Percentiles rank a stretch among this genome's conserved stretches.
phyloP scores from a whole-genome alignment of 2,888 invertebrate genomes.

The Drosophila leonis region DNA sequence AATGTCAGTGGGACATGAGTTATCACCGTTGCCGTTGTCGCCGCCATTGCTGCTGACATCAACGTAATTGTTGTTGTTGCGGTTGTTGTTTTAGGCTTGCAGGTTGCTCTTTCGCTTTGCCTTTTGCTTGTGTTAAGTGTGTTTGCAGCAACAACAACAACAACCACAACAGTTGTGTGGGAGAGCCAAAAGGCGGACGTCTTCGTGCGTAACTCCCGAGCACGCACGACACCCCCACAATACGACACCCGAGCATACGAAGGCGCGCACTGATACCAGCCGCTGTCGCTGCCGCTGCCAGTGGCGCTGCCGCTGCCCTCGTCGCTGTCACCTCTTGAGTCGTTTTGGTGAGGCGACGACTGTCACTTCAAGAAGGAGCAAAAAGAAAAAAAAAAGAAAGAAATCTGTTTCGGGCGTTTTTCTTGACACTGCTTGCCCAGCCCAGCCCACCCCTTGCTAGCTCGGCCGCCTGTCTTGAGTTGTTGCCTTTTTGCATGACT shows the following conservation, averaged over 20 bases:
- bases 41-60: slow-evolving; percentile 58
- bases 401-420: slow-evolving; percentile 75
- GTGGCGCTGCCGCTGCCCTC: not conserved
- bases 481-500: slow-evolving; percentile 71
- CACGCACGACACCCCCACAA: slow-evolving; percentile 44
- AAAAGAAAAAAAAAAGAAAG: slow-evolving; percentile 16
- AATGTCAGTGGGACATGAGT: slow-evolving; percentile 81
- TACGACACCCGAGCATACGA: slow-evolving; percentile 32
- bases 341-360: slow-evolving; percentile 63
- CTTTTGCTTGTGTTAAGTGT: slow-evolving; percentile 63
- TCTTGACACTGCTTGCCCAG: slow-evolving; percentile 26
- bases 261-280: slow-evolving; percentile 38
- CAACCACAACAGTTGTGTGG: slow-evolving; percentile 33
- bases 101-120: slow-evolving; percentile 71
- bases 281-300: slow-evolving; percentile 9
- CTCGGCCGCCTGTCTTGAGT: slow-evolving; percentile 20
- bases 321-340: slow-evolving; percentile 42
- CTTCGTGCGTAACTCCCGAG: slow-evolving; percentile 55
- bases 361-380: slow-evolving; percentile 72
- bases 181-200: slow-evolving; percentile 31
- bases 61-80: slow-evolving; percentile 50
- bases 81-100: slow-evolving; percentile 74
- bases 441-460: not conserved
- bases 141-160: slow-evolving; percentile 63
- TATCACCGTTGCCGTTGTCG: slow-evolving; percentile 67